phyloP scores from a whole-genome alignment of 1,140 invertebrate species.

The Amyelois transitella region DNA sequence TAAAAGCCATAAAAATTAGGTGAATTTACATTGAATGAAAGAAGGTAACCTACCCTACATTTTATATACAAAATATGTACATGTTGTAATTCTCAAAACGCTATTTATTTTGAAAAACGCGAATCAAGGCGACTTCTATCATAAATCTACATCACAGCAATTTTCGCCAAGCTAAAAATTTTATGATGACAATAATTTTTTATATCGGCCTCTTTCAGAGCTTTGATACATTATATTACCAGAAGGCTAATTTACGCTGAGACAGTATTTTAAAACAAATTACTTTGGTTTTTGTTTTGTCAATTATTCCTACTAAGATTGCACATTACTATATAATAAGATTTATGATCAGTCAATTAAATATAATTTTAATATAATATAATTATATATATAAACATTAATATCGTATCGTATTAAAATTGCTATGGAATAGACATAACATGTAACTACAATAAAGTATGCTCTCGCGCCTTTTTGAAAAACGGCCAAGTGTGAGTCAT shows the following conservation, averaged over 20 bases:
- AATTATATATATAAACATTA: no score
- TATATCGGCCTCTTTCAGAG: no score
- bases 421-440: no score
- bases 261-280: slow-evolving; percentile 1
- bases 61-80: neutral
- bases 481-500: no score
- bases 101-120: neutral
- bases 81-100: no score
- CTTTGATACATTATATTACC: neutral
- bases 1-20: neutral
- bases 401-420: no score
- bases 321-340: no score
- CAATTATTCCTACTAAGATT: no score
- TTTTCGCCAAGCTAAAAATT: neutral
- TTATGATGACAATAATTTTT: neutral
- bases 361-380: no score
- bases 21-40: neutral
- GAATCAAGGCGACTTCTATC: neutral
- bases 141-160: neutral
- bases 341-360: no score
- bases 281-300: neutral
- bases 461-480: no score
- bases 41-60: neutral
- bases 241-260: neutral
- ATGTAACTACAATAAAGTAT: no score